These are phyloP conservation scores for Poeciliopsis turrubarensis DNA, from an alignment of 2,113 vertebrate genomes.

Conservation along the genomic window DNA sequence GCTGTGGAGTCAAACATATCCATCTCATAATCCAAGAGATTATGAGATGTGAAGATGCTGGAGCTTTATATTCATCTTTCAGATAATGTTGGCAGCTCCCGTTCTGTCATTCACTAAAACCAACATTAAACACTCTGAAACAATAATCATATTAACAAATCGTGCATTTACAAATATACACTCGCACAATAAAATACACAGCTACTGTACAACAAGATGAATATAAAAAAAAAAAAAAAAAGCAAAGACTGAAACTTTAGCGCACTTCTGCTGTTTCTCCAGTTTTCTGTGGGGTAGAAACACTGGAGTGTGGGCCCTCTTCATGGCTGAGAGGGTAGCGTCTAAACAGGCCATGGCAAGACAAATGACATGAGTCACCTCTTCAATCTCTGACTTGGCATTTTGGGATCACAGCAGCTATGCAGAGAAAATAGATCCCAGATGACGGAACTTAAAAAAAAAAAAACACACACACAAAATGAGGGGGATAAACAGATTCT, in stretches of 20 bases:
- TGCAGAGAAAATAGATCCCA: conserved; percentile 82
- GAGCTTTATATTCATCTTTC: conserved; percentile 16
- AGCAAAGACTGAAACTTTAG: conserved; percentile 46
- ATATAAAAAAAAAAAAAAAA: conserved; percentile 20
- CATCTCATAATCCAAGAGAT: conserved; percentile 30
- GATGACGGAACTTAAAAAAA: conserved; percentile 71
- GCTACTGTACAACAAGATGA: conserved; percentile 61
- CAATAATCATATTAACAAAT: conserved; percentile 66
- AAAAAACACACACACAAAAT: conserved; percentile 3
- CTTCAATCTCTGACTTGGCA: conserved; percentile 81
- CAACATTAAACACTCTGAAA: conserved; percentile 26
- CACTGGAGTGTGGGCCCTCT: conserved; percentile 59
- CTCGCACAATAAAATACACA: conserved; percentile 67
- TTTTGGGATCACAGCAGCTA: conserved; percentile 82
- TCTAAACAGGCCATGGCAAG: conserved; percentile 74
- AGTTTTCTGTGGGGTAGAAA: conserved; percentile 54
- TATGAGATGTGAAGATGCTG: conserved; percentile 28
- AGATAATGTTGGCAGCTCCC: conserved; percentile 7
- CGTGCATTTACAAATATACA: conserved; percentile 73
- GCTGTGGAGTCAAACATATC: conserved; percentile 40
- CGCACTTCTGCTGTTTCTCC: conserved; percentile 43
- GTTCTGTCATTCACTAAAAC: conserved; percentile 32
- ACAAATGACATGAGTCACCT: conserved; percentile 82
- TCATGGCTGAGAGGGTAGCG: conserved; percentile 69
- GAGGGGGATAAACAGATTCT: conserved; percentile 68